Evolutionary conservation across 2,888 invertebrate genomes (phyloP).

Genomic region (Lapara coniferarum): DNA sequence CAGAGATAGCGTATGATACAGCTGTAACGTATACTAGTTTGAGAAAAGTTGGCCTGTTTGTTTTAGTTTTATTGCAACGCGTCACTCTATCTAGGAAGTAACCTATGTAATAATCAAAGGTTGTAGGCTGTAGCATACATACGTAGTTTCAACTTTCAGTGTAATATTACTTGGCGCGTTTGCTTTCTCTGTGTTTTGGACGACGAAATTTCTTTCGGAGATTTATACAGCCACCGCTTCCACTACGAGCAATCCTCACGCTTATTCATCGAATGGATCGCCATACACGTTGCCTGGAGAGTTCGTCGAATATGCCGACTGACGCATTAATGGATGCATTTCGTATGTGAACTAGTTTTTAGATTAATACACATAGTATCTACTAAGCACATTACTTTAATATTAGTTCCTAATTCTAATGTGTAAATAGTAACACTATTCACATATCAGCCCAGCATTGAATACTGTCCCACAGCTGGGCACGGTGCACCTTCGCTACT

Average conservation of each 20-base stretch:
- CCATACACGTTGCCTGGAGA: neutral
- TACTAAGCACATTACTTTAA: neutral
- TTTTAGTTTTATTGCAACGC: too few relatives aligned
- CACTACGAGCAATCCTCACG: neutral
- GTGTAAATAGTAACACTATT: too few relatives aligned
- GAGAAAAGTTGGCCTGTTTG: too few relatives aligned
- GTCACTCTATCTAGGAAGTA: too few relatives aligned
- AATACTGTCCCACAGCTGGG: too few relatives aligned
- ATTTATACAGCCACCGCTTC: slow-evolving; percentile 35
- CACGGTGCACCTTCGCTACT: too few relatives aligned
- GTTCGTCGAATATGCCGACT: slow-evolving; percentile 11
- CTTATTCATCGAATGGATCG: too few relatives aligned
- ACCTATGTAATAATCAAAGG: too few relatives aligned
- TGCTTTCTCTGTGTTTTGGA: slow-evolving; percentile 61
- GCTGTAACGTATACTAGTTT: too few relatives aligned
- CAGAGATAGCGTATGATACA: too few relatives aligned
- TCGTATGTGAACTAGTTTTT: neutral
- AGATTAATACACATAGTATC: neutral
- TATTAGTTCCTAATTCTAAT: too few relatives aligned
- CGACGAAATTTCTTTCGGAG: slow-evolving; percentile 51
- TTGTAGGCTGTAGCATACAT: neutral
- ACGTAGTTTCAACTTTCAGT: slow-evolving; percentile 45
- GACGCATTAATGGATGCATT: neutral
- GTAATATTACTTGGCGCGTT: slow-evolving; percentile 56
- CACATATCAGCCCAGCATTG: too few relatives aligned